Percentiles rank a stretch among this genome's conserved stretches.
Evolutionary conservation across 2,888 invertebrate species (phyloP).

Genomic region (Gymnocheta viridis): DNA sequence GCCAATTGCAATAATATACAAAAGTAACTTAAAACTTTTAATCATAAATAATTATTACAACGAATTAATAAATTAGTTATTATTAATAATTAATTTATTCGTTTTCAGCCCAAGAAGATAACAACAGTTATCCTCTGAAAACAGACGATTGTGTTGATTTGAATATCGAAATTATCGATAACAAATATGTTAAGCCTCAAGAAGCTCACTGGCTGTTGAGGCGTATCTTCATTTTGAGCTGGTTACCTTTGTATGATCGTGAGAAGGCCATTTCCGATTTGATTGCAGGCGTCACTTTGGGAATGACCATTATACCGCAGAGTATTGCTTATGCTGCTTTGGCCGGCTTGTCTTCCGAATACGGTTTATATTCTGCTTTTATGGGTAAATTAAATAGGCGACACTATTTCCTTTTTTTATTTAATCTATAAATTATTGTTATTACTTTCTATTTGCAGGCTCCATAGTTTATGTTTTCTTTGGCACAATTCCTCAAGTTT

Average conservation of each 20-base stretch:
- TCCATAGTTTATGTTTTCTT: slow-evolving; percentile 93
- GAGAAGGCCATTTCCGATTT: slow-evolving; percentile 89
- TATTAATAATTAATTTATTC: neutral
- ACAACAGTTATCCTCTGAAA: slow-evolving; percentile 70
- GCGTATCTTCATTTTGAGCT: slow-evolving; percentile 84
- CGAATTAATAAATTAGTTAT: neutral
- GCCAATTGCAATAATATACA: slow-evolving; percentile 55
- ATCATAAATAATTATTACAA: neutral
- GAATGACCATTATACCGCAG: slow-evolving; percentile 95
- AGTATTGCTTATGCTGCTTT: slow-evolving; percentile 94
- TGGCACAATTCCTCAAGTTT: slow-evolving; percentile 93
- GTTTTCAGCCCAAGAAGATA: slow-evolving; percentile 64
- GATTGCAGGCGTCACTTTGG: slow-evolving; percentile 94
- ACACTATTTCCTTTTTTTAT: neutral
- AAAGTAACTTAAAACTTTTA: slow-evolving; percentile 23
- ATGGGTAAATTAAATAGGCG: slow-evolving; percentile 84
- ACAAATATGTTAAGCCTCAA: slow-evolving; percentile 74
- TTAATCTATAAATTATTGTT: neutral
- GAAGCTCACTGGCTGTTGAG: slow-evolving; percentile 76
- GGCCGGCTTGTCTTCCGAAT: slow-evolving; percentile 92
- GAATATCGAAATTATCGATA: slow-evolving; percentile 69
- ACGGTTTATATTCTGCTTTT: slow-evolving; percentile 96
- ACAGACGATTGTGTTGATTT: slow-evolving; percentile 69
- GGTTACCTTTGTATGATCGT: slow-evolving; percentile 88
- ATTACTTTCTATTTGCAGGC: slow-evolving; percentile 80